These are phyloP conservation scores for Dermochelys coriacea DNA, from an alignment of 2,797 vertebrate genomes.

Conservation along the genomic window DNA sequence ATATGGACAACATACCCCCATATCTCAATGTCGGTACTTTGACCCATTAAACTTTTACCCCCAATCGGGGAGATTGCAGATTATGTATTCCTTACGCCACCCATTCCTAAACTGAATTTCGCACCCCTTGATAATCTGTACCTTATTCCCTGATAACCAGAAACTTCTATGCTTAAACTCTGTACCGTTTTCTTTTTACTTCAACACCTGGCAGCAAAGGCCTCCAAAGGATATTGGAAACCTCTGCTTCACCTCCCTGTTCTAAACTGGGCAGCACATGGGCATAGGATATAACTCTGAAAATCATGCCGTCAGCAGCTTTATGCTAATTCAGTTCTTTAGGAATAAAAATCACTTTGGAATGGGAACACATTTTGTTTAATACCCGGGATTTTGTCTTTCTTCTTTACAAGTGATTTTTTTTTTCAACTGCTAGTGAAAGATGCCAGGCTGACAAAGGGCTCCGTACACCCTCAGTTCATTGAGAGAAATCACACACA, in stretches of 20 bases:
- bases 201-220: neutral
- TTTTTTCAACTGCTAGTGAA: neutral
- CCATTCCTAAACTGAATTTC: no score
- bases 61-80: no score
- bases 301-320: slow-evolving; percentile 17
- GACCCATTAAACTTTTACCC: no score
- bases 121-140: no score
- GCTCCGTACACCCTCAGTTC: neutral
- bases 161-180: no score
- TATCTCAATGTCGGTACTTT: no score
- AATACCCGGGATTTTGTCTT: neutral
- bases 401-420: neutral
- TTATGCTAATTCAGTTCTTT: neutral
- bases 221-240: neutral
- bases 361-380: neutral
- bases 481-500: neutral
- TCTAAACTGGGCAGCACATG: neutral
- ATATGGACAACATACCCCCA: no score
- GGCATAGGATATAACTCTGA: neutral
- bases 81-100: no score
- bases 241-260: neutral
- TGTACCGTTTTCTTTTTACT: no score
- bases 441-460: neutral
- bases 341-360: neutral
- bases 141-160: no score